These are phyloP conservation scores for Aphis craccivora DNA, from an alignment of 1,140 invertebrate genomes.

Conservation along the genomic window DNA sequence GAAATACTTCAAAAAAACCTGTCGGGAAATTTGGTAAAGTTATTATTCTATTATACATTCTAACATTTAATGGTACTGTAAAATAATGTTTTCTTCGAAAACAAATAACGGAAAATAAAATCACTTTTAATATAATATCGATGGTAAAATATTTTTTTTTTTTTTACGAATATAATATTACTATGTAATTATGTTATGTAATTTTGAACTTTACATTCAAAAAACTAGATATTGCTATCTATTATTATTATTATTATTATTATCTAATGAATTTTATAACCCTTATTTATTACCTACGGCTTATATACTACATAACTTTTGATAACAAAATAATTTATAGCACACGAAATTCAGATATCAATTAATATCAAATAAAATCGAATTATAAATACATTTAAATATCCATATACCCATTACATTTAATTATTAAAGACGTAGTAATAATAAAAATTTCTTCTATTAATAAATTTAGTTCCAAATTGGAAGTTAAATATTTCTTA, in stretches of 20 bases:
- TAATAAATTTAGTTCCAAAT: not conserved
- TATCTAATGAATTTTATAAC: not conserved
- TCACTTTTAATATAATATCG: not conserved
- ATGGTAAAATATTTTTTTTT: not conserved
- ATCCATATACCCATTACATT: not conserved
- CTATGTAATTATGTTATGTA: no score
- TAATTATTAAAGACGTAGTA: not conserved
- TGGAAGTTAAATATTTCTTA: not conserved
- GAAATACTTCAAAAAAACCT: not conserved
- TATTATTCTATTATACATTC: conserved; percentile 21
- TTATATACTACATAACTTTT: not conserved
- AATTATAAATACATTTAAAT: not conserved
- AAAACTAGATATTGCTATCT: not conserved
- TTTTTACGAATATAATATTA: not conserved
- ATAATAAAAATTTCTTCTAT: not conserved
- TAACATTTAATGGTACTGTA: conserved; percentile 22
- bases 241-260: not conserved
- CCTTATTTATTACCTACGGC: not conserved
- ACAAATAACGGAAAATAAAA: not conserved
- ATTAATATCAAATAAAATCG: not conserved
- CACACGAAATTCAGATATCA: not conserved
- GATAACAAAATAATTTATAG: not conserved
- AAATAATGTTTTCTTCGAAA: not conserved
- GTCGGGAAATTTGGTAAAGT: not conserved
- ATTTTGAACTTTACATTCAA: not conserved